Conservation (phyloP, 1,140 invertebrate species). For the Procambarus clarkii region DNA sequence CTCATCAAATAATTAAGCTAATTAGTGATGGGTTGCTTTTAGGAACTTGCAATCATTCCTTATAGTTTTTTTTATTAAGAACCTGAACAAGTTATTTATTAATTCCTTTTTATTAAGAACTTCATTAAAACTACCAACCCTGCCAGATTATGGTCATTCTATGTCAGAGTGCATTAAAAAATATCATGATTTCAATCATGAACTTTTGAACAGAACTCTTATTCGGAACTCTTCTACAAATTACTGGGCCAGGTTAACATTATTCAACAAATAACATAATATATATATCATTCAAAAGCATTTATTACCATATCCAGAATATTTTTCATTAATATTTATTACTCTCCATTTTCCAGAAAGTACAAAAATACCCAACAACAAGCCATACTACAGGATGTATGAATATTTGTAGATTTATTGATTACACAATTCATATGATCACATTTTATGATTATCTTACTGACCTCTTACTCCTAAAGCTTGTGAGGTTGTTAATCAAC, state of each 20-base stretch:
- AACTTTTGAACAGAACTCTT: background rate
- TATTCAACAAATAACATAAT: background rate
- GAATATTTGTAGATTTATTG: background rate
- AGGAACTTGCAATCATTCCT: background rate
- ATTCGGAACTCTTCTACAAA: too few species aligned
- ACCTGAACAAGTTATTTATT: background rate
- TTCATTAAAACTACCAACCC: background rate
- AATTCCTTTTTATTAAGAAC: background rate
- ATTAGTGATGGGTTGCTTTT: background rate
- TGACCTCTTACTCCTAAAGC: too few species aligned
- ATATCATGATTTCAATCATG: background rate
- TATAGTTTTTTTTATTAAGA: background rate
- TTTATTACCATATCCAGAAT: too few species aligned
- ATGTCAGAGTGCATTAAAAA: background rate
- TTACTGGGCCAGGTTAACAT: background rate
- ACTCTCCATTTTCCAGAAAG: background rate
- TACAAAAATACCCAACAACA: background rate
- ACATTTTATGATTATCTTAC: too few species aligned
- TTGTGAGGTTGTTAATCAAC: too few species aligned
- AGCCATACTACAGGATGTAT: background rate
- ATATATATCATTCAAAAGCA: background rate
- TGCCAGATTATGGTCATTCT: background rate
- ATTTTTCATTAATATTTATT: background rate
- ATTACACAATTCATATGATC: too few species aligned
- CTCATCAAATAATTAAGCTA: background rate